Conservation (phyloP, 1,140 invertebrate genomes). For the Phymastichus coffea region DNA sequence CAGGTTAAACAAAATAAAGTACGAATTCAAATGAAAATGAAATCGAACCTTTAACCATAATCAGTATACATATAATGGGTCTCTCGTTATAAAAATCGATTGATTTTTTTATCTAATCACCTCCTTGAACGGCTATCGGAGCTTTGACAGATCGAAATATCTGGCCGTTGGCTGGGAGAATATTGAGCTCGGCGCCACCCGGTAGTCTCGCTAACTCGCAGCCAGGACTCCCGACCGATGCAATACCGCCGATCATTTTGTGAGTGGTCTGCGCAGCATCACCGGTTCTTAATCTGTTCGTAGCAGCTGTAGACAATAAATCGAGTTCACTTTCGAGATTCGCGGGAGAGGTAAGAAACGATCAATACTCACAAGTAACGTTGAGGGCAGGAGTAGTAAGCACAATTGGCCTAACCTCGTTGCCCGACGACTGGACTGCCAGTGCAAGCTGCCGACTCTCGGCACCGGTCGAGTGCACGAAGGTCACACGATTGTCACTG, state of each 20-base stretch:
- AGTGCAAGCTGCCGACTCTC: conserved; percentile 51
- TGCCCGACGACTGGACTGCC: conserved; percentile 51
- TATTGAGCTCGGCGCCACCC: conserved; percentile 54
- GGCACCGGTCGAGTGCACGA: conserved; percentile 53
- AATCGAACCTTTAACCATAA: too few species aligned
- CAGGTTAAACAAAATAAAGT: not conserved
- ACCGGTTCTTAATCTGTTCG: conserved; percentile 51
- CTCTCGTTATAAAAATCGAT: too few species aligned
- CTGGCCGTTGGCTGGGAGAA: conserved; percentile 55
- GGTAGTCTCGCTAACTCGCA: conserved; percentile 51
- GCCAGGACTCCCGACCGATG: conserved; percentile 50
- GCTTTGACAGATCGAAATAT: conserved; percentile 46
- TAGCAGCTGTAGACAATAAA: conserved; percentile 39
- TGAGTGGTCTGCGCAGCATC: conserved; percentile 49
- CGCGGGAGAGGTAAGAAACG: too few species aligned
- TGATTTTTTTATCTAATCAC: too few species aligned
- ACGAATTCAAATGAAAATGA: too few species aligned
- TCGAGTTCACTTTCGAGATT: too few species aligned
- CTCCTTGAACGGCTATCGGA: conserved; percentile 47
- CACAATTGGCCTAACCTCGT: conserved; percentile 51
- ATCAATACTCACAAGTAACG: conserved; percentile 48
- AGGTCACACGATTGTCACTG: conserved; percentile 54
- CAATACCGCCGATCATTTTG: conserved; percentile 55
- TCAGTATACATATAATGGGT: too few species aligned
- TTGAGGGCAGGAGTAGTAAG: conserved; percentile 50